These are phyloP conservation scores for Hippolais icterina DNA, from an alignment of 2,113 vertebrate genomes.

Conservation along the genomic window DNA sequence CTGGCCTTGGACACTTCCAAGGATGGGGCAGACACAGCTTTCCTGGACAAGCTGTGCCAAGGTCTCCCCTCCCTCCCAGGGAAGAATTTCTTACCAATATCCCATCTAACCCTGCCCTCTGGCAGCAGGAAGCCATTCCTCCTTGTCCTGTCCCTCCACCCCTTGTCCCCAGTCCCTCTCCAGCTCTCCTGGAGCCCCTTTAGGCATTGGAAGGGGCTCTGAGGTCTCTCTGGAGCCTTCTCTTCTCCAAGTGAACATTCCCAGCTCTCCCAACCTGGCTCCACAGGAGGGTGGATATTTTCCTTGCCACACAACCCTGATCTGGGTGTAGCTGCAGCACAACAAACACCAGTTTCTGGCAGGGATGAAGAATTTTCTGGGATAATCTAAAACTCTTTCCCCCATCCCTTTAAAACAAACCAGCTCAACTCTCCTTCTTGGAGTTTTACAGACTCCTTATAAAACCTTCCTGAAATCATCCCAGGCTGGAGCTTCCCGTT, in stretches of 20 bases:
- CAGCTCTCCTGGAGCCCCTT: background rate
- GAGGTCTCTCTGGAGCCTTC: accelerated
- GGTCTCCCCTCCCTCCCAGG: accelerated
- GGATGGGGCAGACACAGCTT: background rate
- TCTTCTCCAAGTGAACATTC: background rate
- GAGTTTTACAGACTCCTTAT: background rate
- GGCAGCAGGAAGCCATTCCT: background rate
- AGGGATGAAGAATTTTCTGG: background rate
- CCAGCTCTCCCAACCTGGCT: background rate
- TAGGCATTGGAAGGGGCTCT: background rate
- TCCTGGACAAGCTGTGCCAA: accelerated
- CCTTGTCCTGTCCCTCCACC: accelerated
- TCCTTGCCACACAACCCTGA: background rate
- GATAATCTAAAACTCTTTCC: background rate
- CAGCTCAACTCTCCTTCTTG: background rate
- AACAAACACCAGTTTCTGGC: background rate
- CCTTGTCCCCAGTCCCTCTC: background rate
- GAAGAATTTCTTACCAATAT: background rate
- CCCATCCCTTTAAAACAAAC: background rate
- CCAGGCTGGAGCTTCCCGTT: background rate
- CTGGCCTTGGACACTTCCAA: background rate
- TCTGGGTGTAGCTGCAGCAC: background rate
- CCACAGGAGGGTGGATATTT: no score
- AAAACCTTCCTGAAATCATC: background rate
- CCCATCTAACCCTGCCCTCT: background rate